Base-by-base conservation (phyloP, 2,113 vertebrate genomes). In the Manacus vitellinus region DNA sequence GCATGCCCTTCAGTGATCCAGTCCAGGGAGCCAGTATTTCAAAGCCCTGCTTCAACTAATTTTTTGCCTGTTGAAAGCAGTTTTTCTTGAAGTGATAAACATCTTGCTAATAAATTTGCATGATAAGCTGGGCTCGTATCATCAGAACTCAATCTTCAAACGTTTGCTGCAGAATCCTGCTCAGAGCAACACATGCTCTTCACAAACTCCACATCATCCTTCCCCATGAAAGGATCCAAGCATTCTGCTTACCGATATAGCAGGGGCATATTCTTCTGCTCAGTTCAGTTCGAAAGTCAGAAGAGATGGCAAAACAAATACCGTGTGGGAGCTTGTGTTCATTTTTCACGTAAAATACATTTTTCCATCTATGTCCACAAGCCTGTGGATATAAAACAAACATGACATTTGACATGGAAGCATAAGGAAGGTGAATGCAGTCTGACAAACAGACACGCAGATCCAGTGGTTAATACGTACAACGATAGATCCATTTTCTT, bases 331-430 rank as follows among this genome's bases (percentile, higher is more conserved):
- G 97, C 86, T 99, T 99, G 97, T 98, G 98, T 59, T 98, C 98
- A 70, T 85, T 96, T 82, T 97, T 97, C 16, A 98, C 91, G 33
- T 99, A 99, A 97, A 84, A 99, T 84, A 99, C 86, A 70, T 99
- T 99, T 98, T 99, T 99, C 99, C 99, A 99, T 56, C 99, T 98
- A 92, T 99, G 99, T 61, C 98, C 99, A 97, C 99, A 99, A 90
- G 98, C 98, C 99, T 99, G 73, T 7, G 86, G 77, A 94, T 96
- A 94, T 95, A 95, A 96, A 94, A 35, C n/a, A 84, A 94, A 75
- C 52, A 28, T 7, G 4, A 74, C 7, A 4, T 85, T 89, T 41
- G 61, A 89, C 65, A 79, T 3, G 74, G 71, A 84, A 93, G 52
- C 15, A 1, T 6, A 62, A 20, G 37, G 54, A 70, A 79, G 25